Conservation (phyloP, 2,113 vertebrate genomes). For the Empidonax traillii region DNA sequence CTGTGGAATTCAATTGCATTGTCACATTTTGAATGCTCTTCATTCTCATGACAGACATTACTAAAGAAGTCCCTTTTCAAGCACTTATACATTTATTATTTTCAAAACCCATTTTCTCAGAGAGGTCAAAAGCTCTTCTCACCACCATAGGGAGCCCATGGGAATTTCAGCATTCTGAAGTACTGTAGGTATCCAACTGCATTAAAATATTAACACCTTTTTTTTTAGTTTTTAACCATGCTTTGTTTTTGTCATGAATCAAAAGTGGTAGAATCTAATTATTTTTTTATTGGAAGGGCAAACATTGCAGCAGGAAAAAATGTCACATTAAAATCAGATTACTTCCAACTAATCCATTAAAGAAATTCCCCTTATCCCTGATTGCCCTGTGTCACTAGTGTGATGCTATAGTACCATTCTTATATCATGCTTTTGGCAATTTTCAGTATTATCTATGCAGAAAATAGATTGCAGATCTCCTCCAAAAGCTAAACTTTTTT, state of each 20-base stretch:
- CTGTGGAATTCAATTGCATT: neutral
- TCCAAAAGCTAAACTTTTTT: neutral
- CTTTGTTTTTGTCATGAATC: neutral
- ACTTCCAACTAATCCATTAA: neutral
- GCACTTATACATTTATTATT: neutral
- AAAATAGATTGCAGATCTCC: neutral
- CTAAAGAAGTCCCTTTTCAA: neutral
- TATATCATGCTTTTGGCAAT: neutral
- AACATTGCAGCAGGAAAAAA: constrained; percentile 27
- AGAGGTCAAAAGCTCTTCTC: constrained; percentile 59
- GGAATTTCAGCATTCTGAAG: neutral
- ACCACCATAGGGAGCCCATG: neutral
- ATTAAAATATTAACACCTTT: neutral
- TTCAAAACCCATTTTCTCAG: constrained; percentile 39
- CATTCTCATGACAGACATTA: constrained; percentile 7
- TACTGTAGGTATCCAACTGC: neutral
- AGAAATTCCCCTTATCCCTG: neutral
- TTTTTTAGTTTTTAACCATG: neutral
- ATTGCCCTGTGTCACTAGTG: neutral
- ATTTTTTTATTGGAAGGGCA: neutral
- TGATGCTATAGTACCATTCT: neutral
- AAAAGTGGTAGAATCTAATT: neutral
- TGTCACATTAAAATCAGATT: neutral
- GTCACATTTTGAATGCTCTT: neutral
- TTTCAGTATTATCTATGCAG: neutral